phyloP scores from a whole-genome alignment of 2,113 vertebrate genomes.

The Ceyx margarethae region DNA sequence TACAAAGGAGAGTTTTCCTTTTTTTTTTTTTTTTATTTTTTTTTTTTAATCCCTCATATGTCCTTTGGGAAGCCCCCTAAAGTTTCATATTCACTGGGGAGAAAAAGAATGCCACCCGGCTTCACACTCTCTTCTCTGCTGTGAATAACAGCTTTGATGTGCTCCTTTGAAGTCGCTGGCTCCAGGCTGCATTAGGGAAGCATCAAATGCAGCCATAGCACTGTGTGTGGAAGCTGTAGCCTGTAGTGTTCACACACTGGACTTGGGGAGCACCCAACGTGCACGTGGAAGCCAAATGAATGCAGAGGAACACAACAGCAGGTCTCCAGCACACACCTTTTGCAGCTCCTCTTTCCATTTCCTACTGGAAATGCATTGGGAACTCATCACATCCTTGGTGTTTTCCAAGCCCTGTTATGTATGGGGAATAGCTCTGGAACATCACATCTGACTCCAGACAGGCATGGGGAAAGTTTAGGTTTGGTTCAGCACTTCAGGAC shows the following conservation, averaged over 20 bases:
- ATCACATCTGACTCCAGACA: neutral
- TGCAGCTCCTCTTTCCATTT: neutral
- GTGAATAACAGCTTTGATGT: conserved; percentile 76
- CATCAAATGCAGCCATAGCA: conserved; percentile 63
- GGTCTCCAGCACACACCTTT: neutral
- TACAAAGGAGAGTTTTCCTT: conserved; percentile 36
- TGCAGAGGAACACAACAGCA: neutral
- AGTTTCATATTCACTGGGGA: conserved; percentile 67
- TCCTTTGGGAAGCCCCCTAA: conserved; percentile 73
- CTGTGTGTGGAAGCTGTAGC: conserved; percentile 27
- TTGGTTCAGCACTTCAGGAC: neutral
- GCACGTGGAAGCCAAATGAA: neutral
- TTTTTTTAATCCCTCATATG: conserved; percentile 58
- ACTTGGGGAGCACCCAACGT: neutral
- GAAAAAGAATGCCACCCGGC: conserved; percentile 61
- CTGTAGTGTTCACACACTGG: neutral
- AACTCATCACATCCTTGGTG: neutral
- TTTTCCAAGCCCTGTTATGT: neutral
- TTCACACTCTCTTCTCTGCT: conserved; percentile 59
- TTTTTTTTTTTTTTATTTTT: conserved; percentile 2
- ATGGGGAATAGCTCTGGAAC: neutral
- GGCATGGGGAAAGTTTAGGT: fast-evolving
- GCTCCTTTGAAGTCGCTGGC: conserved; percentile 76
- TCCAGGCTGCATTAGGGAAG: conserved; percentile 64
- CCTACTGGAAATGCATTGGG: neutral